A percentile compares a stretch with the other conserved stretches of the same genome.
Conservation (phyloP, 2,113 vertebrate genomes). For the Crocuta crocuta region DNA sequence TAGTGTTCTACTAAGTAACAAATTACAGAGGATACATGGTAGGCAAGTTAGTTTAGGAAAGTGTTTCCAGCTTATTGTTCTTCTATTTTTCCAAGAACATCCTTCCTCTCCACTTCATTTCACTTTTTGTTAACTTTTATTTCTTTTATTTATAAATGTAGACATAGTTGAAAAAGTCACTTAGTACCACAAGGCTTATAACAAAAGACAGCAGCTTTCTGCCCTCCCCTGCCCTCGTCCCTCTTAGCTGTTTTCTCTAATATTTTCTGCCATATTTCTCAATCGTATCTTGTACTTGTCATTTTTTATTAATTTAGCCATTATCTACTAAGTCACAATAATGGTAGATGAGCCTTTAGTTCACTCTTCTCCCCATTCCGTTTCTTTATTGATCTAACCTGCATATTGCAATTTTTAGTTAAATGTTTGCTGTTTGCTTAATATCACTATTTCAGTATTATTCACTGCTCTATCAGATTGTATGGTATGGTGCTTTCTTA, state of each 20-base stretch:
- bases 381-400: background rate
- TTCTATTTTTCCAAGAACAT: background rate
- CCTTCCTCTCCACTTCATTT: background rate
- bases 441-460: background rate
- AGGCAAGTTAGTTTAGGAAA: background rate
- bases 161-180: background rate
- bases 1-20: background rate
- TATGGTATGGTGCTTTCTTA: background rate
- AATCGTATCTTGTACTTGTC: background rate
- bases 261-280: background rate
- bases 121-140: slow-evolving; percentile 18
- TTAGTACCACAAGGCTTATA: background rate
- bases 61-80: background rate
- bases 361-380: background rate
- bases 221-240: background rate
- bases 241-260: background rate
- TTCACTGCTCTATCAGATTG: background rate
- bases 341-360: background rate
- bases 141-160: background rate
- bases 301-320: background rate
- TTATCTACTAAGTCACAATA: background rate
- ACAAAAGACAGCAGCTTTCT: background rate
- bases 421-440: background rate
- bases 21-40: background rate
- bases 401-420: background rate